Evolutionary conservation across 2,888 invertebrate genomes (phyloP).

Genomic region (Ochropleura plecta): DNA sequence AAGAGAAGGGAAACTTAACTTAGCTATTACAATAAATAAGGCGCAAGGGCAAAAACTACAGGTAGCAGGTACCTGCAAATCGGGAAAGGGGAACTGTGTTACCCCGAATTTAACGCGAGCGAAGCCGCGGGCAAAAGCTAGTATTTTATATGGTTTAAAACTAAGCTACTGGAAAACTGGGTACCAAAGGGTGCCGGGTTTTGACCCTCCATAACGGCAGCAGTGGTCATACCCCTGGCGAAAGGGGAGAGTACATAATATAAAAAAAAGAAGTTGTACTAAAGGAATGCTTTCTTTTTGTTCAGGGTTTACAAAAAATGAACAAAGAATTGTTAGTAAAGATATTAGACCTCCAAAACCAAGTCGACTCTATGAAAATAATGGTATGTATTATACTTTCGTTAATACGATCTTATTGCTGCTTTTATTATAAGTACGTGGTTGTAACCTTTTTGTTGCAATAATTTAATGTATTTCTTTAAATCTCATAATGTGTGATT

Average conservation of each 20-base stretch:
- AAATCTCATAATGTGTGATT: background rate
- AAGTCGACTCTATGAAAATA: conserved; percentile 73
- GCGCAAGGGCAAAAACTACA: no score
- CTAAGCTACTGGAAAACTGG: background rate
- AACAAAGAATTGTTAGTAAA: conserved; percentile 71
- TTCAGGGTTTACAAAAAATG: conserved; percentile 62
- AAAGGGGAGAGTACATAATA: background rate
- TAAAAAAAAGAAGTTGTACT: background rate
- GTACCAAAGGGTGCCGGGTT: no score
- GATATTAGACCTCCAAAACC: conserved; percentile 75
- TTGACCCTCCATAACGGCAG: background rate
- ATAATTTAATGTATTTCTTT: background rate
- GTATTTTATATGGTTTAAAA: background rate
- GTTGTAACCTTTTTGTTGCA: background rate
- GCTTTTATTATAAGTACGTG: background rate
- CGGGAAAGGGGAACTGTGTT: no score
- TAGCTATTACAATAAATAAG: no score
- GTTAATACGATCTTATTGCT: background rate
- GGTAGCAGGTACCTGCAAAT: no score
- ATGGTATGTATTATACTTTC: conserved; percentile 59
- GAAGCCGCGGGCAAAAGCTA: no score
- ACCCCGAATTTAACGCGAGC: no score
- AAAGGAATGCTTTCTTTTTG: background rate
- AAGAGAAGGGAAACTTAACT: no score
- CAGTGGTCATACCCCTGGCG: background rate